phyloP scores from a whole-genome alignment of 2,113 vertebrate species.

The Takifugu flavidus region DNA sequence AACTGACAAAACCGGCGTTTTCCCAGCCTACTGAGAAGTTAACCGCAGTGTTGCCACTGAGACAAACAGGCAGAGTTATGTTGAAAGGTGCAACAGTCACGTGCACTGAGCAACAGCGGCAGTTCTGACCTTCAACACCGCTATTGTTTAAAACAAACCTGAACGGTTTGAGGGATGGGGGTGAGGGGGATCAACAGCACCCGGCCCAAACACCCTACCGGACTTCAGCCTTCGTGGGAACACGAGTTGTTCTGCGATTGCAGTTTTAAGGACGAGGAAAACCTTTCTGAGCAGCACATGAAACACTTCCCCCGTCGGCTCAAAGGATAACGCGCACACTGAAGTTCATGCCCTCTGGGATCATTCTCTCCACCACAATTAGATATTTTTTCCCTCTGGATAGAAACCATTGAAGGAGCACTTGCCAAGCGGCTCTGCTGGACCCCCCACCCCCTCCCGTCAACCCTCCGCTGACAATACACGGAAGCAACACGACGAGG shows the following conservation, averaged over 20 bases:
- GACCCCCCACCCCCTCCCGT: neutral
- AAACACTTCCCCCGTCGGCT: constrained; percentile 27
- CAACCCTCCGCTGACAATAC: constrained; percentile 39
- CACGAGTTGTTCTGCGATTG: constrained; percentile 3
- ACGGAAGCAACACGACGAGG: constrained; percentile 56
- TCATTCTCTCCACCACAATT: constrained; percentile 24
- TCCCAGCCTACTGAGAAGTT: too few relatives aligned
- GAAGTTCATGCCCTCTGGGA: constrained; percentile 32
- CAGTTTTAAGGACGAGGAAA: constrained; percentile 21
- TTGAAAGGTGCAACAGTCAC: too few relatives aligned
- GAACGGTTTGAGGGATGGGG: too few relatives aligned
- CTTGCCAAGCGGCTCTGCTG: constrained; percentile 25
- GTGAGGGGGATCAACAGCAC: too few relatives aligned
- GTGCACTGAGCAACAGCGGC: too few relatives aligned
- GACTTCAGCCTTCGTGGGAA: neutral
- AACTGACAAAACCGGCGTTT: too few relatives aligned
- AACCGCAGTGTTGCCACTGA: too few relatives aligned
- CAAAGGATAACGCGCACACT: constrained; percentile 23
- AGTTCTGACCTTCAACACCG: too few relatives aligned
- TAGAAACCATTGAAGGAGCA: constrained; percentile 26
- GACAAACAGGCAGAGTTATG: too few relatives aligned
- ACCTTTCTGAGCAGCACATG: constrained; percentile 11
- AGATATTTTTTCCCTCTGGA: constrained; percentile 36
- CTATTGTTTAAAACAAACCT: too few relatives aligned
- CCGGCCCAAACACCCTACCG: too few relatives aligned